A percentile compares a stretch with the other conserved stretches of the same genome.
These are phyloP conservation scores for Oryctes rhinoceros DNA, from an alignment of 1,140 invertebrate species.

Conservation along the genomic window DNA sequence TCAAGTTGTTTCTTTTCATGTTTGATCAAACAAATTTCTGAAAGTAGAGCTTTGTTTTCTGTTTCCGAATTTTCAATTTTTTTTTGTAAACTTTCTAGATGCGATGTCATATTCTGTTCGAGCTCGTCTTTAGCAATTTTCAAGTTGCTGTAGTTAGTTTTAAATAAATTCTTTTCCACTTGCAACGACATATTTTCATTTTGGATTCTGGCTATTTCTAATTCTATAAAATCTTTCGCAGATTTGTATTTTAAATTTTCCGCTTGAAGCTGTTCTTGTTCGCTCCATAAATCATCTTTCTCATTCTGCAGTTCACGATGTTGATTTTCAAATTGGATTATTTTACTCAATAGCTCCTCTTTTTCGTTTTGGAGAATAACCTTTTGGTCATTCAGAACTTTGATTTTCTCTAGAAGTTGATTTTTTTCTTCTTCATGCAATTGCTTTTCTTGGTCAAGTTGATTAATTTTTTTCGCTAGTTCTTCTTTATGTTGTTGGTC, in stretches of 20 bases:
- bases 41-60: background rate
- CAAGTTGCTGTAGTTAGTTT: background rate
- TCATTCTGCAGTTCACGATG: background rate
- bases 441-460: background rate
- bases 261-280: background rate
- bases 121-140: background rate
- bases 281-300: background rate
- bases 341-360: conserved; percentile 1
- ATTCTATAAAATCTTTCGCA: background rate
- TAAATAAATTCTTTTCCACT: background rate
- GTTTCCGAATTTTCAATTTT: background rate
- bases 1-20: background rate
- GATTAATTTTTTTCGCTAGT: background rate
- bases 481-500: background rate
- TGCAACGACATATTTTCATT: background rate
- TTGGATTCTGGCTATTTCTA: background rate
- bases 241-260: conserved; percentile 9
- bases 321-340: conserved; percentile 16
- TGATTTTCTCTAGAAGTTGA: background rate
- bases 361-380: background rate
- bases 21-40: background rate
- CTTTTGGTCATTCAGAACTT: background rate
- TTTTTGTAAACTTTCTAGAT: background rate
- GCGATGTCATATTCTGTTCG: background rate
- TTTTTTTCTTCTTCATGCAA: conserved; percentile 19